phyloP scores from a whole-genome alignment of 2,113 vertebrate genomes.

The Nothobranchius furzeri region DNA sequence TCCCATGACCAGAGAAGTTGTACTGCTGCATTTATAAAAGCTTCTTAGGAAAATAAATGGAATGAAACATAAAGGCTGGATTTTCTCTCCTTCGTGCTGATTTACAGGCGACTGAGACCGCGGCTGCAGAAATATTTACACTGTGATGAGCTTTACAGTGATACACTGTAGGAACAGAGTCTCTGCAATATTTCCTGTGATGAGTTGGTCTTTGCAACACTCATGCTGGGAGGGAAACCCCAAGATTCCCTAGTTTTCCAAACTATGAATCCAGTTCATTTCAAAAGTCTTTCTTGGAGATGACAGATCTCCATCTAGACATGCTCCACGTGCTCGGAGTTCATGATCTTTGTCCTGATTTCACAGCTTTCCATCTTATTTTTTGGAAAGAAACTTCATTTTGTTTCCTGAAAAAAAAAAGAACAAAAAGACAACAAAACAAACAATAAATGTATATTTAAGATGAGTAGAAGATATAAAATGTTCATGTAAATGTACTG shows the following conservation, averaged over 20 bases:
- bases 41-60: conserved; percentile 59
- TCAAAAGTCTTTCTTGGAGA: neutral
- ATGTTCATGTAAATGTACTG: neutral
- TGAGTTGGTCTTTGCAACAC: conserved; percentile 31
- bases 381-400: conserved; percentile 84
- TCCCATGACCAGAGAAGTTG: conserved; percentile 78
- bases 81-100: conserved; percentile 28
- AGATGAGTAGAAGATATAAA: too few species aligned
- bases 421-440: neutral
- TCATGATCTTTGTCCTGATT: neutral
- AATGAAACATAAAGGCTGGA: conserved; percentile 62
- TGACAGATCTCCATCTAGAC: conserved; percentile 13
- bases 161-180: conserved; percentile 33
- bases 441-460: neutral
- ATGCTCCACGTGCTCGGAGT: neutral
- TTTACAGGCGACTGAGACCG: conserved; percentile 39
- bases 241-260: conserved; percentile 17
- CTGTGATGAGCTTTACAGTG: conserved; percentile 42
- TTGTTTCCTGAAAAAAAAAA: conserved; percentile 74
- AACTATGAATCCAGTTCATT: conserved; percentile 36
- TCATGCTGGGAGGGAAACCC: conserved; percentile 13
- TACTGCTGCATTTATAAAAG: conserved; percentile 65
- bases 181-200: conserved; percentile 15
- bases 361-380: conserved; percentile 58
- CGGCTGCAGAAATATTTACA: conserved; percentile 26